Evolutionary conservation across 2,888 invertebrate genomes (phyloP), one percentile per base, ranked within the genome.

Genomic region (Anoplius nigerrimus): DNA sequence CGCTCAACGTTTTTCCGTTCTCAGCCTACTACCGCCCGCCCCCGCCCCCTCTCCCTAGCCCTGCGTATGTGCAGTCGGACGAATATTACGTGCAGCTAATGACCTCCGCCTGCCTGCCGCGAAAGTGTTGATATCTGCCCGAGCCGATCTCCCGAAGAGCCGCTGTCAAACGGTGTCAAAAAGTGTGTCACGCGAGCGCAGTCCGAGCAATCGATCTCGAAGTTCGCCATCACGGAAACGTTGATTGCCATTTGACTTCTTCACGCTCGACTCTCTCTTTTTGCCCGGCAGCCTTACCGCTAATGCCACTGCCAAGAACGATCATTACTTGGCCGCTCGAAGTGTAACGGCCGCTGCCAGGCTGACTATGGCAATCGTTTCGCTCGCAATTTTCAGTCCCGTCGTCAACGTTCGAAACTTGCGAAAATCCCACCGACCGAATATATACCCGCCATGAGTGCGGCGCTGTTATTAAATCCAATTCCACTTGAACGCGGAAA

Each of bases 121-220:
- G 61, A 71, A 70, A 72, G 76, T 71, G 79, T 68, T 64, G 75
- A 69, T 79, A 79, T 79, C 79, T 66, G 65, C n/a, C n/a, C 56
- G 16, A 54, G 65, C 57, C 63, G 68, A 79, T 79, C 80, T 77
- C 63, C 68, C 61, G 69, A 45, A 56, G 68, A 62, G 74, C 34
- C 34, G 34, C 34, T 34, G 34, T 75, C 79, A 67, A 72, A 71
- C 67, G 69, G 66, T 60, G 71, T 64, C 73, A 69, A 77, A 77
- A 79, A 79, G 62, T 72, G 71, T 79, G 79, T 77, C 79, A 79
- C 77, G 79, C 77, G 68, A 79, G 51, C 66, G 54, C 46, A 71
- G 64, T 46, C 69, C 61, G 60, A 65, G 27, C 42, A 0, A 57
- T 60, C 59, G 45, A 42, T 56, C 55, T 34, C 34, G 34, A 34